A percentile compares a stretch with the other conserved stretches of the same genome.
phyloP scores from a whole-genome alignment of 2,888 invertebrate genomes.

The Eupithecia subfuscata region DNA sequence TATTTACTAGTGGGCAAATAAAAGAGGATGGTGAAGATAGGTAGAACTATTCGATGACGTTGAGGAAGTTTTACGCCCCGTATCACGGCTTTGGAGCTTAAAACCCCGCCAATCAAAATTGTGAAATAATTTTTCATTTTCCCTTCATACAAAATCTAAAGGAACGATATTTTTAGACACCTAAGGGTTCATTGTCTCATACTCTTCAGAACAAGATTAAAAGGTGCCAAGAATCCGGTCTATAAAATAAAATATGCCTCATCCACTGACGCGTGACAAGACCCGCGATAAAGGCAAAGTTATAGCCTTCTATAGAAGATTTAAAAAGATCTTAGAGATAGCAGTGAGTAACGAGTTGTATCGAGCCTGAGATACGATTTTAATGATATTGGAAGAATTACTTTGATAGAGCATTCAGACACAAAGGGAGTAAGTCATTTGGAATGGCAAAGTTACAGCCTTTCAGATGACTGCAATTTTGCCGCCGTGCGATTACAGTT shows the following conservation, averaged over 20 bases:
- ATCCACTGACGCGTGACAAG: slow-evolving; percentile 50
- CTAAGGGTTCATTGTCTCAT: slow-evolving; percentile 5
- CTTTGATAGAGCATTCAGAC: slow-evolving; percentile 15
- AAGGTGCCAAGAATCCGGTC: slow-evolving; percentile 21
- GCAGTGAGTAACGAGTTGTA: slow-evolving; percentile 39
- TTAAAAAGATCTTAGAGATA: slow-evolving; percentile 53
- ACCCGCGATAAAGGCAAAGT: slow-evolving; percentile 56
- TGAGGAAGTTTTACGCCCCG: too few relatives aligned
- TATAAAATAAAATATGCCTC: slow-evolving; percentile 35
- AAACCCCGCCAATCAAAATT: neutral
- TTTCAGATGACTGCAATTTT: slow-evolving; percentile 1
- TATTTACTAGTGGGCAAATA: too few relatives aligned
- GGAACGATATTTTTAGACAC: slow-evolving; percentile 6
- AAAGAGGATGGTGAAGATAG: too few relatives aligned
- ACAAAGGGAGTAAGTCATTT: slow-evolving; percentile 7
- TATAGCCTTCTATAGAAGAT: slow-evolving; percentile 56
- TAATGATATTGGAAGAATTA: slow-evolving; percentile 33
- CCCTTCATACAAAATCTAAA: neutral
- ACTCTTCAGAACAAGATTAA: slow-evolving; percentile 15
- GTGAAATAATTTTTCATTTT: neutral
- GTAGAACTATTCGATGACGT: too few relatives aligned
- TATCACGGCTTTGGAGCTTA: neutral
- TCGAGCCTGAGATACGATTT: slow-evolving; percentile 29
- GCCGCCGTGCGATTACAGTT: neutral
- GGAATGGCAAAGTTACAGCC: slow-evolving; percentile 1